phyloP scores from a whole-genome alignment of 2,888 invertebrate genomes.

The Drosophila longiperda region DNA sequence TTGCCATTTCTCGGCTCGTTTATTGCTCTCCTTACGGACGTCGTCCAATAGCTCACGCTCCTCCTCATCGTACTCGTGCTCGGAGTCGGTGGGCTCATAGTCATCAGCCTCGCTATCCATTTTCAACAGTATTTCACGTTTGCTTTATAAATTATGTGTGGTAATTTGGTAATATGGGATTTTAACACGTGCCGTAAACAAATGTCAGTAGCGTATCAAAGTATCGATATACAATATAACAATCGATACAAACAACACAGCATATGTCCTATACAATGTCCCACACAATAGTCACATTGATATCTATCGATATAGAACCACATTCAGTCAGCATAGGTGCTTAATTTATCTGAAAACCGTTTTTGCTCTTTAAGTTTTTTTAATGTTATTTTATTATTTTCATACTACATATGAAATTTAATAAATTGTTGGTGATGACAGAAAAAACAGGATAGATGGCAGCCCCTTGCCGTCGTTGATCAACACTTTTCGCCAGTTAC shows the following conservation, averaged over 20 bases:
- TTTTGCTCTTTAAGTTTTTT: background rate
- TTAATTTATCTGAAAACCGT: background rate
- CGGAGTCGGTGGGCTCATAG: slow-evolving; percentile 89
- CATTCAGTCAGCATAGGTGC: background rate
- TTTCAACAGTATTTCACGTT: background rate
- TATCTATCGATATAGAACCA: background rate
- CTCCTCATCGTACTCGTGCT: slow-evolving; percentile 89
- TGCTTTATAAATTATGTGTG: background rate
- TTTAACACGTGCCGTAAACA: slow-evolving; percentile 56
- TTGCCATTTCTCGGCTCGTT: slow-evolving; percentile 84
- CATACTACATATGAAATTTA: too few species aligned
- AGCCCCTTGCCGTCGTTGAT: background rate
- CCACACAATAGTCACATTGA: background rate
- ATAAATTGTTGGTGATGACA: too few species aligned
- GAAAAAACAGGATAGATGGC: background rate
- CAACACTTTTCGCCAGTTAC: background rate
- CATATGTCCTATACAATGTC: background rate
- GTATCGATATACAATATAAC: background rate
- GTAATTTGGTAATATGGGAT: background rate
- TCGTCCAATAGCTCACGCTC: slow-evolving; percentile 88
- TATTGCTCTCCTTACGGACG: slow-evolving; percentile 85
- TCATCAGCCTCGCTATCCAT: slow-evolving; percentile 84
- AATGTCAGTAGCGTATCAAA: slow-evolving; percentile 1
- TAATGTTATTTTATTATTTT: too few species aligned
- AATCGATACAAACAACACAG: background rate